Evolutionary conservation across 2,888 invertebrate genomes (phyloP).

Genomic region (Parnassius smintheus): DNA sequence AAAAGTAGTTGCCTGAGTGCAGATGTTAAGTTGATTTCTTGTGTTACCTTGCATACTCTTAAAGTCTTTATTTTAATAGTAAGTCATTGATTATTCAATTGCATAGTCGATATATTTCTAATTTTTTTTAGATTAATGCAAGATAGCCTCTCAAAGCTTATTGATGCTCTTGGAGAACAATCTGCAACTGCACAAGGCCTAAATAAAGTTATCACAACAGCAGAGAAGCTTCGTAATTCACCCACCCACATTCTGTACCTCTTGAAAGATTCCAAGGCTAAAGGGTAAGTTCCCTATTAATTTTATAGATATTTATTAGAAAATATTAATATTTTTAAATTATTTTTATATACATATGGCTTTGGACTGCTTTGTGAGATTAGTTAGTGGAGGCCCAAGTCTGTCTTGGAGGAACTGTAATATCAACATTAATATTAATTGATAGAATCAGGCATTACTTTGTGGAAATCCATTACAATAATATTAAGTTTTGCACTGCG

Average conservation of each 20-base stretch:
- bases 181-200: constrained; percentile 89
- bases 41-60: too few relatives aligned
- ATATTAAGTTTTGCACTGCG: too few relatives aligned
- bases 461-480: too few relatives aligned
- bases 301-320: background rate
- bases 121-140: constrained; percentile 45
- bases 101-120: background rate
- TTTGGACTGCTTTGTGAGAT: background rate
- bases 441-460: too few relatives aligned
- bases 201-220: constrained; percentile 86
- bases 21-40: too few relatives aligned
- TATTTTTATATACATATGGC: background rate
- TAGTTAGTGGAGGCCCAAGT: background rate
- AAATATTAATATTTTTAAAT: background rate
- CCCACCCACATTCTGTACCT: constrained; percentile 73
- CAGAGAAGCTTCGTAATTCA: constrained; percentile 80
- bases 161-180: constrained; percentile 86
- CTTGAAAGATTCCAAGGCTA: constrained; percentile 48
- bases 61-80: background rate
- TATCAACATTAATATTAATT: background rate
- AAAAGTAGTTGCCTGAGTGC: too few relatives aligned
- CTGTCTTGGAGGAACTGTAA: background rate
- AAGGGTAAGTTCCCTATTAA: constrained; percentile 44
- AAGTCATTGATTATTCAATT: background rate
- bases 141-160: constrained; percentile 70